These are phyloP conservation scores for Calameuta idolon DNA, from an alignment of 2,888 invertebrate genomes.

Conservation along the genomic window DNA sequence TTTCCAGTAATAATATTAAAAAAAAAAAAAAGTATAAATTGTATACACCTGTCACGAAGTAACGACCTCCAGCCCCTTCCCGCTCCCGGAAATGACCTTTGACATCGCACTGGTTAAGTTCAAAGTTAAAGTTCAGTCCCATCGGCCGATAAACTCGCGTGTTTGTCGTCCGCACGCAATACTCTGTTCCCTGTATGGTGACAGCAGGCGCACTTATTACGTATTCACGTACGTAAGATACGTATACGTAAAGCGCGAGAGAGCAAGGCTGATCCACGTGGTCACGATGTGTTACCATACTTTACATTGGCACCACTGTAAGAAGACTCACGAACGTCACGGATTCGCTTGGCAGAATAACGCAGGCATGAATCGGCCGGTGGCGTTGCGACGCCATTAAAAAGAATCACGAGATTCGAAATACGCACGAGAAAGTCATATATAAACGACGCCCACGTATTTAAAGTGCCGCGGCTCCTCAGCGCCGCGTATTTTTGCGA, in stretches of 20 bases:
- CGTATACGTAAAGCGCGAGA: neutral
- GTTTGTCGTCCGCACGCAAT: neutral
- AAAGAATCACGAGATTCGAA: neutral
- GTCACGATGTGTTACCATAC: neutral
- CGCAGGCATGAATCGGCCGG: neutral
- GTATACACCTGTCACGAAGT: neutral
- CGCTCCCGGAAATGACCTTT: neutral
- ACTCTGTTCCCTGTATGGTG: neutral
- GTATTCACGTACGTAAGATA: neutral
- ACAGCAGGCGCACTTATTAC: neutral
- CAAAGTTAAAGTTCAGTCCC: conserved; percentile 1
- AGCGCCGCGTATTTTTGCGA: neutral
- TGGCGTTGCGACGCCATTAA: neutral
- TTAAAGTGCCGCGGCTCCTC: neutral
- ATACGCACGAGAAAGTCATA: neutral
- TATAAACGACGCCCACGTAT: neutral
- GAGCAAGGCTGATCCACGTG: neutral
- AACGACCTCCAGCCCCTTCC: neutral
- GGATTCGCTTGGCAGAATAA: neutral
- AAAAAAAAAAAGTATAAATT: too few species aligned
- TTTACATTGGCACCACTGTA: neutral
- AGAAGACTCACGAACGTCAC: neutral
- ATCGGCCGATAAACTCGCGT: neutral
- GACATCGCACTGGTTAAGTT: conserved; percentile 1
- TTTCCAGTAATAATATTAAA: neutral